Evolutionary conservation across 2,113 vertebrate genomes (phyloP).

Genomic region (Cyanocitta stelleri): DNA sequence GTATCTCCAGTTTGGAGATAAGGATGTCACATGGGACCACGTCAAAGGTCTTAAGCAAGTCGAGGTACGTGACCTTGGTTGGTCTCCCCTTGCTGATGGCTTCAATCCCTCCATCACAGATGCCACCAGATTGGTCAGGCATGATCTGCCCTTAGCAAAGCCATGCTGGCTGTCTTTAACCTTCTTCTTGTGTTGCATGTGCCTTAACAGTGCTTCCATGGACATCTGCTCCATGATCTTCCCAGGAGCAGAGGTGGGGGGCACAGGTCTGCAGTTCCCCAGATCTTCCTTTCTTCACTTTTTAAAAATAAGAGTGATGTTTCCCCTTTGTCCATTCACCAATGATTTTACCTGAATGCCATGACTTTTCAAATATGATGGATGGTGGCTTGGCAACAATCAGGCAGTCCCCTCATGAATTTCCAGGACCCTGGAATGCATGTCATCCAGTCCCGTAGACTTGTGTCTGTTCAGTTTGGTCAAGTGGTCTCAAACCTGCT

Average conservation of each 20-base stretch:
- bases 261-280: not conserved
- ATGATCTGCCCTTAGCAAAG: not conserved
- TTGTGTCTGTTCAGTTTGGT: not conserved
- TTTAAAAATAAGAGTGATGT: not conserved
- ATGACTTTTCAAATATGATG: not conserved
- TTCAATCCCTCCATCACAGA: not conserved
- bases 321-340: not conserved
- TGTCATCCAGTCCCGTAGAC: not conserved
- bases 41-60: not conserved
- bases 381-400: not conserved
- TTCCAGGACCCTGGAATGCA: not conserved
- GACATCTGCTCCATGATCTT: not conserved
- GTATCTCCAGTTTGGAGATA: not conserved
- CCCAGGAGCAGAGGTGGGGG: not conserved
- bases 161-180: not conserved
- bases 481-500: not conserved
- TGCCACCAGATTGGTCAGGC: not conserved
- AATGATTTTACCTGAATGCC: not conserved
- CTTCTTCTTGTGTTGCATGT: not conserved
- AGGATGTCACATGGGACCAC: not conserved
- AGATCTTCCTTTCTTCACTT: not conserved
- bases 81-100: not conserved
- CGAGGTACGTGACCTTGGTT: not conserved
- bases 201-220: not conserved
- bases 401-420: not conserved